Evolutionary conservation across 1,140 invertebrate genomes (phyloP).

Genomic region (Caenorhabditis latens): DNA sequence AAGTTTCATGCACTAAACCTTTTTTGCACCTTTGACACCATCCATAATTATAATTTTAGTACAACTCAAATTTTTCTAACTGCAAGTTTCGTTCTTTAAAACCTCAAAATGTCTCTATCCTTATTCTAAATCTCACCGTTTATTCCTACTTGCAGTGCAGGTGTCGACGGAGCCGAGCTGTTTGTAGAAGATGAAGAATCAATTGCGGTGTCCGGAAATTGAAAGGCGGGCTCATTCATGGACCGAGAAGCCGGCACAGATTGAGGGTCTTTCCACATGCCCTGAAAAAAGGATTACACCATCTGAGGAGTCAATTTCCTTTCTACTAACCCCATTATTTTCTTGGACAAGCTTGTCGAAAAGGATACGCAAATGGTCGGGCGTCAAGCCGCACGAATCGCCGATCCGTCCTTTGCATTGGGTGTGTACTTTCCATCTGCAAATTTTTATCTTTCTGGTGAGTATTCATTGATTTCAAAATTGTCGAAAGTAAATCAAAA

Average conservation of each 20-base stretch:
- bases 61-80: too few relatives aligned
- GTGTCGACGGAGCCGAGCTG: conserved; percentile 65
- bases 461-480: not conserved
- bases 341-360: conserved; percentile 62
- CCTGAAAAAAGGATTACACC: conserved; percentile 30
- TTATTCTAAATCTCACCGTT: not conserved
- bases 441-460: not conserved
- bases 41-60: too few relatives aligned
- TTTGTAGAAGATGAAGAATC: conserved; percentile 65
- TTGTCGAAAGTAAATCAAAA: too few relatives aligned
- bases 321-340: conserved; percentile 54
- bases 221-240: conserved; percentile 65
- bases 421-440: conserved; percentile 64
- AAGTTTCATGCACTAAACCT: too few relatives aligned
- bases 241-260: conserved; percentile 49
- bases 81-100: not conserved
- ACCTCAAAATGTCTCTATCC: not conserved
- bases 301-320: not conserved
- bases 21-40: too few relatives aligned
- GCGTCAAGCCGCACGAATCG: conserved; percentile 65
- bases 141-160: conserved; percentile 57
- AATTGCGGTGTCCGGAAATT: conserved; percentile 59
- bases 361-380: conserved; percentile 62
- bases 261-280: conserved; percentile 60
- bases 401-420: conserved; percentile 64